These are phyloP conservation scores for Rattus rattus DNA, from an alignment of 2,113 vertebrate species.

Conservation along the genomic window DNA sequence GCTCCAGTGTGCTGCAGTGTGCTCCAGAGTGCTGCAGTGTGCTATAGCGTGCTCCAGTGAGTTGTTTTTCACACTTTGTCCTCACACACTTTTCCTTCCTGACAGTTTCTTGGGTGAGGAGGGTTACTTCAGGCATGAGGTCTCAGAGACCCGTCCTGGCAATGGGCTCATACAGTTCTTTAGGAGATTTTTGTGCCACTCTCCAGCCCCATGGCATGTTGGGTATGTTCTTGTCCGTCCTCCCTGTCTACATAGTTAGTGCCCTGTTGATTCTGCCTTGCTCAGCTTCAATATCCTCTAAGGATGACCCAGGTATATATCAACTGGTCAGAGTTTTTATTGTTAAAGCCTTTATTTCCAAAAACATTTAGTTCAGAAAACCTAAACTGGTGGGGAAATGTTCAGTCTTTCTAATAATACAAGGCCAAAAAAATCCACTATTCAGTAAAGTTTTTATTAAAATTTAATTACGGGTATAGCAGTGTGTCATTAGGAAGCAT, in stretches of 20 bases:
- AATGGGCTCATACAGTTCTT: too few species aligned
- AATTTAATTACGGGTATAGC: neutral
- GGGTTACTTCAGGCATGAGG: neutral
- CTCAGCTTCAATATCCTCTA: neutral
- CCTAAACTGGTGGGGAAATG: neutral
- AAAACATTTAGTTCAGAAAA: neutral
- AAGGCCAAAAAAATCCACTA: neutral
- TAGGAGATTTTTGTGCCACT: neutral
- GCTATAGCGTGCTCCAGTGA: too few species aligned
- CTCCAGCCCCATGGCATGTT: neutral
- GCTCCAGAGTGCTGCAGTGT: too few species aligned
- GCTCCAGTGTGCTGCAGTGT: too few species aligned
- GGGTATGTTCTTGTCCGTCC: neutral
- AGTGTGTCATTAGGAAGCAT: neutral
- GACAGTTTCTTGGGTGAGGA: neutral
- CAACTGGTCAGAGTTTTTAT: neutral
- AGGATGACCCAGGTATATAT: neutral
- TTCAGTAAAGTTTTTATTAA: neutral
- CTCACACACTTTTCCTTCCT: neutral
- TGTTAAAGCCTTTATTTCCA: neutral
- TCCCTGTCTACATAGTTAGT: neutral
- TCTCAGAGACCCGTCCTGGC: neutral
- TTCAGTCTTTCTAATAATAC: neutral
- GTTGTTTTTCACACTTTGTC: fast-evolving
- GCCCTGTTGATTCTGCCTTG: neutral